Percentiles rank a stretch among this genome's conserved stretches.
These are phyloP conservation scores for Hoplostethus mediterraneus DNA, from an alignment of 2,797 vertebrate genomes.

Conservation along the genomic window DNA sequence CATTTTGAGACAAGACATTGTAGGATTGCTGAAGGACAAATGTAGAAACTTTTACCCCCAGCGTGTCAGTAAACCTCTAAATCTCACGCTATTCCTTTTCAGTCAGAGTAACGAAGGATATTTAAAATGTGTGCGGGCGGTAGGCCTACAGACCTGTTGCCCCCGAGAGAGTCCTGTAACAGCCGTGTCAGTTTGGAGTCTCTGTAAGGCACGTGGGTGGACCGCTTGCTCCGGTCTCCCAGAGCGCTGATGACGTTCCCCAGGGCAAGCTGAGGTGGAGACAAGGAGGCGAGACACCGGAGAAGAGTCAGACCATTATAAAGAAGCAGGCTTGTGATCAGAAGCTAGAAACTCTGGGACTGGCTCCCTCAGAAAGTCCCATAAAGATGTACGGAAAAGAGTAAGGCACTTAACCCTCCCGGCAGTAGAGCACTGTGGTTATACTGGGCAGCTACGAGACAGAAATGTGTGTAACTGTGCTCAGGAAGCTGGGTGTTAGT, in stretches of 20 bases:
- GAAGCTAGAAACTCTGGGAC: not conserved
- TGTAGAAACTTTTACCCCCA: too few relatives aligned
- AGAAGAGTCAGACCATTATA: not conserved
- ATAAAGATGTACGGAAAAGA: not conserved
- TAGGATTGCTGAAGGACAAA: too few relatives aligned
- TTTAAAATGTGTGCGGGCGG: not conserved
- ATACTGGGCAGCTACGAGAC: too few relatives aligned
- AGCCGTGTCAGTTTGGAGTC: constrained; percentile 97
- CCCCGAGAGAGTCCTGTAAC: constrained; percentile 96
- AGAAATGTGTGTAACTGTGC: too few relatives aligned
- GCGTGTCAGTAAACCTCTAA: too few relatives aligned
- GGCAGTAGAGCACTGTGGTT: too few relatives aligned
- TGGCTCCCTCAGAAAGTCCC: too few relatives aligned
- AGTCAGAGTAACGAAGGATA: not conserved
- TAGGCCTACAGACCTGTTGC: constrained; percentile 90
- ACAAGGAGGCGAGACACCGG: not conserved
- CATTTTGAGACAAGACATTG: too few relatives aligned
- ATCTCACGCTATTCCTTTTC: too few relatives aligned
- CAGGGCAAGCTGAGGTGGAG: constrained; percentile 88
- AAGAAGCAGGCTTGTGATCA: not conserved
- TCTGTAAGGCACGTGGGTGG: constrained; percentile 95
- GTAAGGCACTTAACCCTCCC: not conserved
- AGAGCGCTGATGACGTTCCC: constrained; percentile 99
- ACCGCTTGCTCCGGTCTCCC: constrained; percentile 95
- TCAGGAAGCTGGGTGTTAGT: too few relatives aligned